Conservation (phyloP, 2,113 vertebrate species). For the Gadus macrocephalus region DNA sequence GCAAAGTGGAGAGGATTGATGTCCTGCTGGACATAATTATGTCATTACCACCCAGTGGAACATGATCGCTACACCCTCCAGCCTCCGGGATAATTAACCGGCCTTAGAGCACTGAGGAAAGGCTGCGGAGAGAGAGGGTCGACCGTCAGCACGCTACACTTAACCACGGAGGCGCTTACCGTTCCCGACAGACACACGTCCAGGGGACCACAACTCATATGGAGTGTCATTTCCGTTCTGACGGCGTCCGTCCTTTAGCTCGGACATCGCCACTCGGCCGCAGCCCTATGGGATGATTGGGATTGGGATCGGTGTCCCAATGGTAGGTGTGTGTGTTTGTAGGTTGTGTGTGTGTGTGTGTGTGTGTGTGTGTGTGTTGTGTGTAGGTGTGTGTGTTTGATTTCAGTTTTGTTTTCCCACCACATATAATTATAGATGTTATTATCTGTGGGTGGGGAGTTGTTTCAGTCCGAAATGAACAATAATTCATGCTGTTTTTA, state of each 20-base stretch:
- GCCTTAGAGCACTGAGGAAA: constrained; percentile 11
- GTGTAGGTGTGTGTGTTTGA: not conserved
- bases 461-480: too few relatives aligned
- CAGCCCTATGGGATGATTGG: too few relatives aligned
- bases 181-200: not conserved
- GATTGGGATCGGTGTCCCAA: too few relatives aligned
- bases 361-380: constrained; percentile 31
- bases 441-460: too few relatives aligned
- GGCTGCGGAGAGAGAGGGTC: constrained; percentile 19
- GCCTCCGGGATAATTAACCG: constrained; percentile 49
- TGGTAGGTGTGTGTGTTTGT: not conserved
- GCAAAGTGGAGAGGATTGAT: constrained; percentile 58
- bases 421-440: too few relatives aligned
- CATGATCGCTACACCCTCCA: constrained; percentile 51
- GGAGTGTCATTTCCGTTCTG: not conserved
- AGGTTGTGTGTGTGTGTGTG: constrained; percentile 14
- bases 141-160: constrained; percentile 10
- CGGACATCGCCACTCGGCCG: too few relatives aligned
- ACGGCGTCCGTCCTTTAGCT: not conserved
- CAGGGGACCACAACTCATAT: not conserved
- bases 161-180: too few relatives aligned
- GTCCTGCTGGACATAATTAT: constrained; percentile 47
- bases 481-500: too few relatives aligned
- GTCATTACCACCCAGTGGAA: constrained; percentile 61
- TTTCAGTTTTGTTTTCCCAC: too few relatives aligned